Evolutionary conservation across 2,888 invertebrate species (phyloP).

Genomic region (Andrena praecox): DNA sequence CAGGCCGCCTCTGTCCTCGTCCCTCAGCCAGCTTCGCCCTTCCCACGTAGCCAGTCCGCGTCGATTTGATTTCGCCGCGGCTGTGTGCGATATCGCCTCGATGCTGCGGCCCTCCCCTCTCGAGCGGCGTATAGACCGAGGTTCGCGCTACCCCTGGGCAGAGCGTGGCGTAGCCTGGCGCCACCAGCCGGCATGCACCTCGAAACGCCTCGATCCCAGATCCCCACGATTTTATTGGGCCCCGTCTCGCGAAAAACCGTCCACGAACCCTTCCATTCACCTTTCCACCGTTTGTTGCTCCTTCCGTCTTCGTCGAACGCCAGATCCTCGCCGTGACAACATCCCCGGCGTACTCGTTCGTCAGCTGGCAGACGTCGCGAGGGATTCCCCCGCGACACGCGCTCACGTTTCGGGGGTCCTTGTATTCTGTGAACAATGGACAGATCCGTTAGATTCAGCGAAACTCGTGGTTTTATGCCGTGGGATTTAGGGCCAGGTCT

Average conservation of each 20-base stretch:
- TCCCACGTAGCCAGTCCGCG: slow-evolving; percentile 39
- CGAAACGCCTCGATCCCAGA: slow-evolving; percentile 73
- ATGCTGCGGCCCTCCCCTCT: slow-evolving; percentile 30
- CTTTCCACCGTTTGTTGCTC: not conserved
- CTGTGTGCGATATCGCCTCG: slow-evolving; percentile 56
- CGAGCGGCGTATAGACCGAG: slow-evolving; percentile 46
- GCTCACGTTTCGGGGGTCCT: no score
- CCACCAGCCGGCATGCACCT: slow-evolving; percentile 79
- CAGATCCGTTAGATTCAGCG: not conserved
- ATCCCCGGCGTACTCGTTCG: not conserved
- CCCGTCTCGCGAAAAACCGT: slow-evolving; percentile 43
- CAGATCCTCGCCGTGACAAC: not conserved
- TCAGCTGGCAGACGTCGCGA: not conserved
- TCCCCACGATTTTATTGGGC: slow-evolving; percentile 63
- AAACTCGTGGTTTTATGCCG: no score
- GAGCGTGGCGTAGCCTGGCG: slow-evolving; percentile 78
- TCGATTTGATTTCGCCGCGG: slow-evolving; percentile 67
- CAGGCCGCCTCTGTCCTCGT: not conserved
- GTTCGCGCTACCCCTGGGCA: slow-evolving; percentile 69
- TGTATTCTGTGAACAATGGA: not conserved
- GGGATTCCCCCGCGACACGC: not conserved
- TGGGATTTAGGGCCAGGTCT: no score
- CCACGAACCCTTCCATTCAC: slow-evolving; percentile 7
- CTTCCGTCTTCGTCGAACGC: not conserved
- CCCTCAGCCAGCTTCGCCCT: slow-evolving; percentile 41